Conservation (phyloP, 2,113 vertebrate genomes). For the Phainopepla nitens region DNA sequence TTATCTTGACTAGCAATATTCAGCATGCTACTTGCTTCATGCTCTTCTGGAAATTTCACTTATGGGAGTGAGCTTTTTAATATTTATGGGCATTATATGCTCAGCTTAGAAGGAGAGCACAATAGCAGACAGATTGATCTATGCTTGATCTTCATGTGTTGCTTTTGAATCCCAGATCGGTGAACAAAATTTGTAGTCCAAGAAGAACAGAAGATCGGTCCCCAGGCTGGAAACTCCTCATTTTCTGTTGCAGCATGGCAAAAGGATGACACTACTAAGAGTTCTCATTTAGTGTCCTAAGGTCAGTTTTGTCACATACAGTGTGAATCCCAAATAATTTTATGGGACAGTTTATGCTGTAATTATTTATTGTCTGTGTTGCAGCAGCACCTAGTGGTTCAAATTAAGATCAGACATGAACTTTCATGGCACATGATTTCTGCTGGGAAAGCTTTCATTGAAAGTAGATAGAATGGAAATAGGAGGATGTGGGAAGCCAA, state of each 20-base stretch:
- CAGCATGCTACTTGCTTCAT: not conserved
- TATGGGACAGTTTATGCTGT: not conserved
- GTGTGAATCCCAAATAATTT: not conserved
- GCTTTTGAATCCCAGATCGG: not conserved
- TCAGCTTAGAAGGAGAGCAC: not conserved
- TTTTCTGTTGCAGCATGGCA: not conserved
- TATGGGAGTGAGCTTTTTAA: not conserved
- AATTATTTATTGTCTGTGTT: slow-evolving; percentile 21
- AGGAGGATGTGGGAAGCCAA: not conserved
- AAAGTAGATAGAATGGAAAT: not conserved
- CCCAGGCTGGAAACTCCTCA: not conserved
- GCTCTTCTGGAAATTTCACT: not conserved
- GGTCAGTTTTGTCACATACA: not conserved
- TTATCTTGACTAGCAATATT: not conserved
- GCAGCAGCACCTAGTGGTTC: slow-evolving; percentile 64
- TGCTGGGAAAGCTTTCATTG: not conserved
- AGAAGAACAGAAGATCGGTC: not conserved
- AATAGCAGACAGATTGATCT: not conserved
- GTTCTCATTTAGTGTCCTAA: not conserved
- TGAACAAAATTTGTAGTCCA: not conserved
- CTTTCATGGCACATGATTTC: not conserved
- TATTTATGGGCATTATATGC: not conserved
- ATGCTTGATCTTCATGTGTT: not conserved
- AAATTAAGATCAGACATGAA: not conserved
- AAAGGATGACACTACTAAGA: not conserved